Evolutionary conservation across 2,888 invertebrate species (phyloP), one percentile per base, ranked within the genome.

Genomic region (Schizotus pectinicornis): DNA sequence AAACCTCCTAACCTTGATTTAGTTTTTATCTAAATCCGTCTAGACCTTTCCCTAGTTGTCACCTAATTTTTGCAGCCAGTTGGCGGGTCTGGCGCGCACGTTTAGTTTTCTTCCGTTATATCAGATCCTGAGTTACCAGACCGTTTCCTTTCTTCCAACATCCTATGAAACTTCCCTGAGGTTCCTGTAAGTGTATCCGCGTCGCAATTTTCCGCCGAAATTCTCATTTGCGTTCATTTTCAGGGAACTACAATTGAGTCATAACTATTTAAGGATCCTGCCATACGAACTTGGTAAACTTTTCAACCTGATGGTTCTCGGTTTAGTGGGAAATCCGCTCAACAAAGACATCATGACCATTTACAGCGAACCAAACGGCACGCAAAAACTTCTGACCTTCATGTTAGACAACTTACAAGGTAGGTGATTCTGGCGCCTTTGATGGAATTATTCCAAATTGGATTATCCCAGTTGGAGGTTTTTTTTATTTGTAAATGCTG

Each of bases 251-350:
- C 88, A 94, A 75, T 84, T 99, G 69, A 94, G 94, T 82, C 90
- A 98, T 82, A 99, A 99, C 83, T 91, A 90, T 81, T 86, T 99
- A 71, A 88, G 97, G 67, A 90, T 92, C 70, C 84, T 99, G 75
- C 99, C 99, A 2, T 97, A 94, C 81, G 98, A 98, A 83, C 85
- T 99, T 72, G 99, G 99, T 70, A 96, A 96, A 82, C 86, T 98
- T 72, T 99, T 98, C 82, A 95, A 98, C 82, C 86, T 99, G 65
- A 93, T 95, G 81, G 88, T 92, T 74, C 85, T 99, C 68, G 95
- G 96, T 76, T 85, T 94, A 70, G 90, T 92, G 76, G 97, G 96
- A 14, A 98, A 98, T 84, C 98, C 97, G 36, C 85, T 98, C 64
- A 90, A 91, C 75, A 94, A 94, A 80, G 97, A 98, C 78, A 90